Evolutionary conservation across 2,113 vertebrate genomes (phyloP), one percentile per base, ranked within the genome.

Genomic region (Amblyornis subalaris): DNA sequence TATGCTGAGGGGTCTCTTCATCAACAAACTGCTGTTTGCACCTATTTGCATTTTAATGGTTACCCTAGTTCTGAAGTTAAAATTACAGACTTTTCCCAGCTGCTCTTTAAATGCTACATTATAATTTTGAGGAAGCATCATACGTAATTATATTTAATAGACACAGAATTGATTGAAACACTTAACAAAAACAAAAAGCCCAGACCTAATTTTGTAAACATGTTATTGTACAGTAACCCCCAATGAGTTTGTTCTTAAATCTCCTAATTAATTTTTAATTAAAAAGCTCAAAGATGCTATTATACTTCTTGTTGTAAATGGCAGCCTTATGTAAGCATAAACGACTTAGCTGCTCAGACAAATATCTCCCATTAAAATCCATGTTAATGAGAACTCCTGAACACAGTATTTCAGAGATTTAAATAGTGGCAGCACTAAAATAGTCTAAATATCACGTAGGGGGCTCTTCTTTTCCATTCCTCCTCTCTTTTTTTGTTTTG

Each of bases 191-290:
- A 97, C 97, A 96, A 96, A 96, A 96, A 97, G 95, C 97, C 91
- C 97, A 97, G 96, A 92, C 96, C 97, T 97, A 97, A 97, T 97
- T 98, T 97, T 95, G 97, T 97, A 98, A 98, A 97, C 98, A 97
- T 95, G 97, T 96, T 97, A 97, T 97, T 98, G 98, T 98, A 97
- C 97, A 96, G 97, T 97, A 98, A 98, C 98, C 97, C 96, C 97
- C 95, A 89, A 97, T 95, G 97, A 97, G 93, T 97, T 97, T 97
- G 95, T 96, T 98, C 98, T 98, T 97, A 98, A 98, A 97, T 97
- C 97, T 98, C 96, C 96, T 97, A 98, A 98, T 98, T 98, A 98
- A 98, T 98, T 98, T 98, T 98, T 98, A 98, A 98, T 98, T 98
- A 97, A 98, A 98, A 98, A 97, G 96, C 97, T 97, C 97, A 95